These are phyloP conservation scores for Tuta absoluta DNA, from an alignment of 2,888 invertebrate genomes.

Conservation along the genomic window DNA sequence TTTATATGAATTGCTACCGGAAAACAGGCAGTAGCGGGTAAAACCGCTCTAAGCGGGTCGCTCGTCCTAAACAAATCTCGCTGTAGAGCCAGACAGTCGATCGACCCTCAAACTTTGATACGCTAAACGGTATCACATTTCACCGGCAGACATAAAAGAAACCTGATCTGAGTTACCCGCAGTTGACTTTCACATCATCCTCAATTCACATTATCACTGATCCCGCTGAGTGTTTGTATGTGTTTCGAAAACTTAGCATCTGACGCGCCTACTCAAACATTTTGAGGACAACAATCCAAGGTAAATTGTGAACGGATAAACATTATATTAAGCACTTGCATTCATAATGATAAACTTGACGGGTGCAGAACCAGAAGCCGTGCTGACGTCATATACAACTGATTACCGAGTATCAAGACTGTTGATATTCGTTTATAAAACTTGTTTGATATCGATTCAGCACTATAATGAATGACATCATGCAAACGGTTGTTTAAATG, in stretches of 20 bases:
- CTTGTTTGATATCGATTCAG: slow-evolving; percentile 7
- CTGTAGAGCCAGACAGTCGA: neutral
- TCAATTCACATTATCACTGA: neutral
- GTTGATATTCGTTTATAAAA: slow-evolving; percentile 17
- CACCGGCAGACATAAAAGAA: slow-evolving; percentile 18
- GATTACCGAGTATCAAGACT: slow-evolving; percentile 7
- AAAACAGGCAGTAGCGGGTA: no score
- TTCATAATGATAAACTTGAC: slow-evolving; percentile 42
- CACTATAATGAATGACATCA: slow-evolving; percentile 15
- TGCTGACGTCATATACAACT: slow-evolving; percentile 19
- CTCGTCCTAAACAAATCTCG: slow-evolving; percentile 15
- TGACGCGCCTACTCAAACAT: slow-evolving; percentile 40
- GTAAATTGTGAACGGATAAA: slow-evolving; percentile 65
- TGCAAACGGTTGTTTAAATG: slow-evolving; percentile 6
- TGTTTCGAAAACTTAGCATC: slow-evolving; percentile 26
- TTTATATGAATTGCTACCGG: no score
- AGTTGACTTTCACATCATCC: slow-evolving; percentile 30
- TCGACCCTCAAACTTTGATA: neutral
- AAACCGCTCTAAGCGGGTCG: no score
- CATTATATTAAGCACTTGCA: slow-evolving; percentile 43
- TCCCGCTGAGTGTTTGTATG: slow-evolving; percentile 29
- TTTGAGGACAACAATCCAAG: slow-evolving; percentile 57
- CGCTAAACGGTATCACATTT: slow-evolving; percentile 2
- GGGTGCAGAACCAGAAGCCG: slow-evolving; percentile 32
- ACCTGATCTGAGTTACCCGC: slow-evolving; percentile 33